Conservation (phyloP, 1,140 invertebrate genomes). For the Melanaphis sacchari region DNA sequence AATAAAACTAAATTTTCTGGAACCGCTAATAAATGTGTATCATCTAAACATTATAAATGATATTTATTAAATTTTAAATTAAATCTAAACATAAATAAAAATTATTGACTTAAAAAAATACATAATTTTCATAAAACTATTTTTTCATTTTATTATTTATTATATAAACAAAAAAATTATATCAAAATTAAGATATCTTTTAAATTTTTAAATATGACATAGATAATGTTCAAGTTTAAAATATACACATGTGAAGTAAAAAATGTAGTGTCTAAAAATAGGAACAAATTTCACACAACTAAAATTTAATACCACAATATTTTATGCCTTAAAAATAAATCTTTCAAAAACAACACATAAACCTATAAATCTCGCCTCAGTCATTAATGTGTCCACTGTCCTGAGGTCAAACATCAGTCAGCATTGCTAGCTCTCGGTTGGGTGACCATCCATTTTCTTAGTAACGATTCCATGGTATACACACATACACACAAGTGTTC, state of each 20-base stretch:
- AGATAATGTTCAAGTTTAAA: not conserved
- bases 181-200: not conserved
- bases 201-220: not conserved
- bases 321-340: not conserved
- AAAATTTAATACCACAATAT: not conserved
- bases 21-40: slow-evolving; percentile 58
- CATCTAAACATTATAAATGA: slow-evolving; percentile 45
- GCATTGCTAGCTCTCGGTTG: no score
- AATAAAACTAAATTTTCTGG: slow-evolving; percentile 49
- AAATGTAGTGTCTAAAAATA: not conserved
- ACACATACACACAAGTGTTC: no score
- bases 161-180: not conserved
- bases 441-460: no score
- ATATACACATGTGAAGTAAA: not conserved
- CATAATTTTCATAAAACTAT: no score
- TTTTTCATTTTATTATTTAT: not conserved
- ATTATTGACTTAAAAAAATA: not conserved
- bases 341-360: not conserved
- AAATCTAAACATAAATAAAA: not conserved
- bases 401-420: no score
- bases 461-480: no score
- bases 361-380: not conserved
- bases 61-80: not conserved
- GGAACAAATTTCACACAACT: not conserved
- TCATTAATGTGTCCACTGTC: no score